Evolutionary conservation across 2,888 invertebrate species (phyloP).

Genomic region (Nycteola revayana): DNA sequence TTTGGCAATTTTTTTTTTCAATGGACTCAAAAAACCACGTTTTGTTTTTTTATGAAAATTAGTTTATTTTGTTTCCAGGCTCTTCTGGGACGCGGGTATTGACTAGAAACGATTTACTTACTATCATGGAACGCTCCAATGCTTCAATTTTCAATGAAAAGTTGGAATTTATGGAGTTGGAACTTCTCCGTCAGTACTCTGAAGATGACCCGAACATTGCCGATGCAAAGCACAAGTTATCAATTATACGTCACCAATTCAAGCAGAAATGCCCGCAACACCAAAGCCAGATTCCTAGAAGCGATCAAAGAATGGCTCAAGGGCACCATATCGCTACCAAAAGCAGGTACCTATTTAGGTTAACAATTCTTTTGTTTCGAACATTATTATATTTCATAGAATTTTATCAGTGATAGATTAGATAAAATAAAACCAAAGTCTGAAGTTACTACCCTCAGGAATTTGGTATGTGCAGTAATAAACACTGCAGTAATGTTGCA

Average conservation of each 20-base stretch:
- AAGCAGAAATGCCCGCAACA: constrained; percentile 16
- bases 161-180: constrained; percentile 10
- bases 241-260: constrained; percentile 10
- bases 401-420: constrained; percentile 4
- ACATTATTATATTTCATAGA: constrained; percentile 4
- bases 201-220: constrained; percentile 10
- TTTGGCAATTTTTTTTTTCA: constrained; percentile 1
- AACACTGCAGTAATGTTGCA: no score
- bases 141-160: constrained; percentile 7
- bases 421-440: no score
- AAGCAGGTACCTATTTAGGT: no score
- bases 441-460: no score
- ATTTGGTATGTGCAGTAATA: no score
- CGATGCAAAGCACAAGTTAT: constrained; percentile 12
- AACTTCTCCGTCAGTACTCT: constrained; percentile 5
- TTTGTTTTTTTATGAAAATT: not conserved
- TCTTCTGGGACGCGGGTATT: constrained; percentile 8
- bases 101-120: constrained; percentile 8
- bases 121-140: constrained; percentile 11
- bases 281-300: constrained; percentile 12
- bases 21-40: not conserved
- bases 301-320: constrained; percentile 11
- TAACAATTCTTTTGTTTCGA: constrained; percentile 5
- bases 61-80: constrained; percentile 7
- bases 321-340: constrained; percentile 7